Base-by-base conservation (phyloP, 2,113 vertebrate genomes). In the Paralichthys olivaceus region DNA sequence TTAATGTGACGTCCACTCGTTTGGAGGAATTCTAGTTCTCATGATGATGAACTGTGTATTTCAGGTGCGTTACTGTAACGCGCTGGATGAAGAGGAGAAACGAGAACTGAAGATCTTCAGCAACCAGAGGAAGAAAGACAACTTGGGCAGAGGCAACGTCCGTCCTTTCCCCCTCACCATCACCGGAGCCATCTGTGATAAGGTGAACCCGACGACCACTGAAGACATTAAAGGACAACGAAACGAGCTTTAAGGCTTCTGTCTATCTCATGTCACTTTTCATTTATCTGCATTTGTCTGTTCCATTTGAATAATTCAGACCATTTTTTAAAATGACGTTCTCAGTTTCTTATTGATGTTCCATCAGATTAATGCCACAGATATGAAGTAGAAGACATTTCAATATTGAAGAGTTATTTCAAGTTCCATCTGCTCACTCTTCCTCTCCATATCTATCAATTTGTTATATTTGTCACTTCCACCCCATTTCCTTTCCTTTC, bases 61-160 rank as follows among this genome's bases (percentile, higher is more conserved):
- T 40, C 37, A 23, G 98, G 96, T 99, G 12, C 96, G 96, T 64
- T 99, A 99, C 13, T 99, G 98, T 83, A 98, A 96, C 84, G 95
- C 95, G 0, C 71, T 99, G 94, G 97, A 99, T 29, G 97, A 99
- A 73, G 98, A 99, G 25, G 98, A 98, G 87, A 99, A 98, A 86
- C 94, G 96, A 69, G 98, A 99, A 83, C 94, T 99, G 34, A 98
- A 98, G 87, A 93, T 99, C 47, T 99, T 99, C 93, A 99, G 97
- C 86, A 97, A 95, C 84, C 98, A 99, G 84, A 93, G 98, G 73
- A 99, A 99, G 87, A 95, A 97, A 37, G 98, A 99, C 84, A 98
- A 96, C 76, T 77, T 99, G 92, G 98, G 98, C 32, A 90, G 97
- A 83, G 98, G 98, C 81, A 99, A 95, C 4, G 96, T 98, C 34